These are phyloP conservation scores for Prinia subflava DNA, from an alignment of 2,113 vertebrate species.

Conservation along the genomic window DNA sequence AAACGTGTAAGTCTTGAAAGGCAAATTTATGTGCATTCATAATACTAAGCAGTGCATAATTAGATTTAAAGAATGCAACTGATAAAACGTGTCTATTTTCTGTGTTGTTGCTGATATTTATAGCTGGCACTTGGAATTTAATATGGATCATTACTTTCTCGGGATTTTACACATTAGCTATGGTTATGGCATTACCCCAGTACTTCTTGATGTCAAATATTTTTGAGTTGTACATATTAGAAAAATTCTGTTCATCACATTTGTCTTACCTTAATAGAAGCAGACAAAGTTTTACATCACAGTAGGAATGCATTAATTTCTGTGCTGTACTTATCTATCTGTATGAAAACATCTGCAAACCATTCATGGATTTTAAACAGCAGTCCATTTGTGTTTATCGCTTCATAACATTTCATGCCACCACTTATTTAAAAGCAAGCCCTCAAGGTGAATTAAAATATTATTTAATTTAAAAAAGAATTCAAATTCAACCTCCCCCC, in stretches of 20 bases:
- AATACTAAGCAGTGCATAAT: slow-evolving; percentile 14
- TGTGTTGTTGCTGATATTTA: slow-evolving; percentile 34
- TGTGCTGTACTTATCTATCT: neutral
- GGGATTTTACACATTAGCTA: slow-evolving; percentile 1
- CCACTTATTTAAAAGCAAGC: neutral
- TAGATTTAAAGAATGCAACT: neutral
- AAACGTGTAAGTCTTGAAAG: neutral
- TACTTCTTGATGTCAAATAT: neutral
- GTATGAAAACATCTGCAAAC: neutral
- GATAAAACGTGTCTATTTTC: slow-evolving; percentile 8
- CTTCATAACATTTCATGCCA: neutral
- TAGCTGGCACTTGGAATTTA: slow-evolving; percentile 21
- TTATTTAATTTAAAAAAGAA: neutral
- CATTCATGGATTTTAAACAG: neutral
- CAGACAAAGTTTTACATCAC: neutral
- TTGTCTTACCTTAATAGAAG: neutral
- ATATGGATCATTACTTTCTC: slow-evolving; percentile 28
- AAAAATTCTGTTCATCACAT: neutral
- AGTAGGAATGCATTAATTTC: neutral
- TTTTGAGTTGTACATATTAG: neutral
- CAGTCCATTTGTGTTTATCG: neutral
- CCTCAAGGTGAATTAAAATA: neutral
- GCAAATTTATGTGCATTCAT: slow-evolving; percentile 42
- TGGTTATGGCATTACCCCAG: neutral
- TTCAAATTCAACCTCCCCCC: neutral